These are phyloP conservation scores for Torymus texanus DNA, from an alignment of 2,888 invertebrate genomes.

Conservation along the genomic window DNA sequence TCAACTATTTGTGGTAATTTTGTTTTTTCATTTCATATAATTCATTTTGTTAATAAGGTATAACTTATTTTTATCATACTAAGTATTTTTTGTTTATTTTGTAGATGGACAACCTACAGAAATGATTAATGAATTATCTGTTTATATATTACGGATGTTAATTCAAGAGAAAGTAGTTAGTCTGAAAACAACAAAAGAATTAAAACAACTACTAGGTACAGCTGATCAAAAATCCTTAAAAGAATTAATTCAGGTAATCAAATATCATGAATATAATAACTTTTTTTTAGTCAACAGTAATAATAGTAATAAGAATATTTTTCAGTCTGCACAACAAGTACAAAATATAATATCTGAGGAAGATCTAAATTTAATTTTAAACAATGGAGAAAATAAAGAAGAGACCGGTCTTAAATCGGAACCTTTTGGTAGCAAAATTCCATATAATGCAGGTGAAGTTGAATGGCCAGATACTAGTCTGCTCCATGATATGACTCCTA, in stretches of 20 bases:
- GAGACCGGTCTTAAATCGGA: slow-evolving; percentile 15
- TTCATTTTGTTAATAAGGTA: slow-evolving; percentile 1
- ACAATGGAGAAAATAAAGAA: slow-evolving; percentile 51
- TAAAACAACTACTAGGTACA: slow-evolving; percentile 80
- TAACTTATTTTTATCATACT: slow-evolving; percentile 22
- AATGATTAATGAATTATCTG: slow-evolving; percentile 80
- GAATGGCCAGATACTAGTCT: slow-evolving; percentile 66
- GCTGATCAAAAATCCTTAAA: slow-evolving; percentile 77
- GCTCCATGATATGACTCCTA: slow-evolving; percentile 65
- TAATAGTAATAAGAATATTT: slow-evolving; percentile 29
- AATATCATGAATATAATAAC: slow-evolving; percentile 22
- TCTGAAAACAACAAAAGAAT: slow-evolving; percentile 77
- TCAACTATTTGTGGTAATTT: slow-evolving; percentile 64
- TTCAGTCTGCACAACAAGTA: slow-evolving; percentile 75
- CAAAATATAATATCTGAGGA: slow-evolving; percentile 63
- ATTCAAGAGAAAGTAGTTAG: slow-evolving; percentile 79
- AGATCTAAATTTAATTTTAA: slow-evolving; percentile 62
- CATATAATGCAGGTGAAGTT: slow-evolving; percentile 62
- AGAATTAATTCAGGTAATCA: slow-evolving; percentile 78
- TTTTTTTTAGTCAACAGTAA: slow-evolving; percentile 29
- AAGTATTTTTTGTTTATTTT: slow-evolving; percentile 45
- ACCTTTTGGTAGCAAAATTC: slow-evolving; percentile 64
- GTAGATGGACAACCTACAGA: slow-evolving; percentile 77
- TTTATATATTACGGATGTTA: slow-evolving; percentile 80
- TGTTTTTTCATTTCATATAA: slow-evolving; percentile 1